Conservation (phyloP, 2,888 invertebrate species). For the Dyspetes luteomarginatus region DNA sequence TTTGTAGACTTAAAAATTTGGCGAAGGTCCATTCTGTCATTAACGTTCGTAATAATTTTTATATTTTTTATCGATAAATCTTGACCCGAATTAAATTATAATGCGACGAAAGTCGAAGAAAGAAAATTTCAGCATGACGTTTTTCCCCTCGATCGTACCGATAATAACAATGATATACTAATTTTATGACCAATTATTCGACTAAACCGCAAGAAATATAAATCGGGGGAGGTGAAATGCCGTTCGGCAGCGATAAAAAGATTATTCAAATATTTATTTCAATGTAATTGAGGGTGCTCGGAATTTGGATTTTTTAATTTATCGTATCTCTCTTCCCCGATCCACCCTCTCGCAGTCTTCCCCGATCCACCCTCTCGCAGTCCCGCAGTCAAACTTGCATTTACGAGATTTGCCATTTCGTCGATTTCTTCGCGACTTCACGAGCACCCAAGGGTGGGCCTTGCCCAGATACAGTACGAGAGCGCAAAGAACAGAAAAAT, state of each 20-base stretch:
- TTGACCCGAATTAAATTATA: slow-evolving; percentile 74
- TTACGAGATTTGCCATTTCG: too few relatives aligned
- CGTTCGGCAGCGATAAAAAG: slow-evolving; percentile 56
- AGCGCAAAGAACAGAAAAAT: slow-evolving; percentile 5
- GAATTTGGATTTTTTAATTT: slow-evolving; percentile 36
- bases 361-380: too few relatives aligned
- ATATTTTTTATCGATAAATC: too few relatives aligned
- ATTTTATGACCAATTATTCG: slow-evolving; percentile 10
- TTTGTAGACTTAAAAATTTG: too few relatives aligned
- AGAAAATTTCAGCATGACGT: slow-evolving; percentile 1
- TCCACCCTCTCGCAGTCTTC: slow-evolving; percentile 1
- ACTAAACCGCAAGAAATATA: background rate
- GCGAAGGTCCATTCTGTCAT: too few relatives aligned
- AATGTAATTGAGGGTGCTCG: slow-evolving; percentile 52
- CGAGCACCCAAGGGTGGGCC: background rate
- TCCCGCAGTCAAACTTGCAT: too few relatives aligned
- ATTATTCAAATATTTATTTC: slow-evolving; percentile 63
- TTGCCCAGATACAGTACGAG: slow-evolving; percentile 5
- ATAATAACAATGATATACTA: slow-evolving; percentile 1
- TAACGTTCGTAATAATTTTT: too few relatives aligned
- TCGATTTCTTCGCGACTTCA: slow-evolving; percentile 31
- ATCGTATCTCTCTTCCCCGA: slow-evolving; percentile 27
- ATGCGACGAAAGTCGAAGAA: slow-evolving; percentile 69
- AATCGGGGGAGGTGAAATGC: background rate
- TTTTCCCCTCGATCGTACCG: slow-evolving; percentile 11